A percentile compares a stretch with the other conserved stretches of the same genome.
These are phyloP conservation scores for Apis cerana DNA, from an alignment of 1,140 invertebrate genomes.

Conservation along the genomic window DNA sequence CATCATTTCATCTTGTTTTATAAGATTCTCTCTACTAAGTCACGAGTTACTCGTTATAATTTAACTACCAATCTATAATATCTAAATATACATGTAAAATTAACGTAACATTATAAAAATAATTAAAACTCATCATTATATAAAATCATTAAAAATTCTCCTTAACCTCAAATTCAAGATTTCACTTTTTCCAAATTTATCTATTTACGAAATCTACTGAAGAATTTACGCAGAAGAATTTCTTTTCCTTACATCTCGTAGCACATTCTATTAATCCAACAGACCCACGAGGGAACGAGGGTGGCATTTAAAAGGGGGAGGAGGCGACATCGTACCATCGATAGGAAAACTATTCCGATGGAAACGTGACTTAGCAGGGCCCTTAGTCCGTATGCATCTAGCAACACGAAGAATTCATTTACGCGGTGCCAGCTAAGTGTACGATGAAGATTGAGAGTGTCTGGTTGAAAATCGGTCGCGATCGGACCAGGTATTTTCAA, in stretches of 20 bases:
- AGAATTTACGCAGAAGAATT: constrained; percentile 5
- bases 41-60: too few species aligned
- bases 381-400: constrained; percentile 52
- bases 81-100: too few species aligned
- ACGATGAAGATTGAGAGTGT: constrained; percentile 65
- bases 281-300: constrained; percentile 19
- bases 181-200: not conserved
- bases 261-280: constrained; percentile 46
- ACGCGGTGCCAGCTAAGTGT: constrained; percentile 54
- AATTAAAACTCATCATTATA: too few species aligned
- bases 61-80: too few species aligned
- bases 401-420: constrained; percentile 63
- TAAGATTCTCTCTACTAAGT: too few species aligned
- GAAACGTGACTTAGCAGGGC: constrained; percentile 60
- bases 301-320: constrained; percentile 37
- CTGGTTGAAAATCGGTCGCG: constrained; percentile 47
- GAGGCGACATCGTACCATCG: constrained; percentile 2
- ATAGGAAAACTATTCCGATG: constrained; percentile 48
- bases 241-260: constrained; percentile 22
- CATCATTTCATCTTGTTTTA: too few species aligned
- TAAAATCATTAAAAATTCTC: too few species aligned
- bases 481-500: constrained; percentile 53
- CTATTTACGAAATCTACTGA: not conserved
- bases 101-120: too few species aligned
- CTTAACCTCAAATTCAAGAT: too few species aligned